Evolutionary conservation across 53 echinoderm and acorn worm species (phyloP), one percentile per base, ranked within the genome.

Genomic region (Echinometra lucunter): DNA sequence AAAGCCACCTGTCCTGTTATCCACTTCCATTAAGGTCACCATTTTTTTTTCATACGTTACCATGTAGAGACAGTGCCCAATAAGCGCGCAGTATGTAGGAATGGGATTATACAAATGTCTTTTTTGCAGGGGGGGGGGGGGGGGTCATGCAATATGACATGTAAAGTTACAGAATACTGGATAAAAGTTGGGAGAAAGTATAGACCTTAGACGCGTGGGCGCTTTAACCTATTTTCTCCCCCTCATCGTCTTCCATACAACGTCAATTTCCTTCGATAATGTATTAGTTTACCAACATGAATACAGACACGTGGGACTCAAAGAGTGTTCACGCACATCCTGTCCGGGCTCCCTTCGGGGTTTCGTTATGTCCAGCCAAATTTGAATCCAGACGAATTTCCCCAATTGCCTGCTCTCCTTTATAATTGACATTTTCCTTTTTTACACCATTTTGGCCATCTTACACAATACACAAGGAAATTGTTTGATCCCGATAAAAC

Each of bases 341-440:
- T 89, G 60, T 58, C 89, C 60, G 23, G 23, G n/a, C 37, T 60
- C 37, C 89, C 89, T 15, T 32, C 8, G 60, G 60, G 89, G 37
- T 57, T 89, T 37, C 60, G 60, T 28, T 85, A 89, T 89, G 89
- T 89, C 58, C 89, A 89, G 89, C 89, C 89, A 89, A 89, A 89
- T 37, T 89, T 38, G 23, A 89, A 89, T 38, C 58, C 89, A 89
- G 89, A 89, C 58, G 89, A 4, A 9, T 89, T 89, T 58, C 6
- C 40, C 89, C 60, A 21, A 16, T 58, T 89, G 63, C 1, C 32
- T 60, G 89, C 8, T 58, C 37, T 58, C 58, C 17, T 35, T 60
- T 38, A 45, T 89, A 89, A 89, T 89, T 57, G 89, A 13, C 23
- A 5, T 89, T 89, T 89, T 89, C 89, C 89, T 37, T 60, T 53